Conservation (phyloP, 2,113 vertebrate species). For the Bubalus kerabau region DNA sequence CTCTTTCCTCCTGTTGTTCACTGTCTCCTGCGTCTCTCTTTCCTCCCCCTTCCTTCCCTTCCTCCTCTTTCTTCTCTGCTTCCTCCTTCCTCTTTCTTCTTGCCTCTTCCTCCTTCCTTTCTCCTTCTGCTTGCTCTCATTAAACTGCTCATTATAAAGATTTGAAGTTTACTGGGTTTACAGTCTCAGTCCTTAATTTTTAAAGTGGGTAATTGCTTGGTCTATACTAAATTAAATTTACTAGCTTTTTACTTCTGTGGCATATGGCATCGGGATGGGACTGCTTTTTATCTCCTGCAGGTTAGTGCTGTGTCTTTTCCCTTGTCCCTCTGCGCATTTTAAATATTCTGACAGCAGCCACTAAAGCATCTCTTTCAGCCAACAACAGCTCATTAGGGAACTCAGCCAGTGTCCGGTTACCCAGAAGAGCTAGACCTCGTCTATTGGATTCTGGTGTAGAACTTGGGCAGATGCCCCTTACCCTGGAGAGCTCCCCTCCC, state of each 20-base stretch:
- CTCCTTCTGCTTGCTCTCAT: not conserved
- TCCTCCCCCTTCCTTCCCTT: not conserved
- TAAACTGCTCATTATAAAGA: conserved; percentile 39
- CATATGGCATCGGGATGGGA: conserved; percentile 36
- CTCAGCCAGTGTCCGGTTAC: not conserved
- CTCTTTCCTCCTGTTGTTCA: not conserved
- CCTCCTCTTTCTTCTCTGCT: no score
- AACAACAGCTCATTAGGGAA: not conserved
- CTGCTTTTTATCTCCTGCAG: conserved; percentile 13
- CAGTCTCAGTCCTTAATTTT: conserved; percentile 63
- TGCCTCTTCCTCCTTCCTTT: not conserved
- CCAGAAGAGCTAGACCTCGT: not conserved
- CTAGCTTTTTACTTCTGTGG: conserved; percentile 33
- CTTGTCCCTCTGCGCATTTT: not conserved
- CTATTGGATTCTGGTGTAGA: not conserved
- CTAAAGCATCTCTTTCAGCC: not conserved
- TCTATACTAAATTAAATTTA: conserved; percentile 56
- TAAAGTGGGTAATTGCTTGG: conserved; percentile 47
- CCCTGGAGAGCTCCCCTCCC: no score
- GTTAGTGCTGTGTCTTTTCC: not conserved
- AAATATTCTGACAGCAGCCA: not conserved
- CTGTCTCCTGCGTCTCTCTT: not conserved
- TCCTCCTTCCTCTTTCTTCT: not conserved
- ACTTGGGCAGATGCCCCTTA: not conserved
- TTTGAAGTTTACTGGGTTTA: conserved; percentile 49